Evolutionary conservation across 2,888 invertebrate species (phyloP).

Genomic region (Watsonalla binaria): DNA sequence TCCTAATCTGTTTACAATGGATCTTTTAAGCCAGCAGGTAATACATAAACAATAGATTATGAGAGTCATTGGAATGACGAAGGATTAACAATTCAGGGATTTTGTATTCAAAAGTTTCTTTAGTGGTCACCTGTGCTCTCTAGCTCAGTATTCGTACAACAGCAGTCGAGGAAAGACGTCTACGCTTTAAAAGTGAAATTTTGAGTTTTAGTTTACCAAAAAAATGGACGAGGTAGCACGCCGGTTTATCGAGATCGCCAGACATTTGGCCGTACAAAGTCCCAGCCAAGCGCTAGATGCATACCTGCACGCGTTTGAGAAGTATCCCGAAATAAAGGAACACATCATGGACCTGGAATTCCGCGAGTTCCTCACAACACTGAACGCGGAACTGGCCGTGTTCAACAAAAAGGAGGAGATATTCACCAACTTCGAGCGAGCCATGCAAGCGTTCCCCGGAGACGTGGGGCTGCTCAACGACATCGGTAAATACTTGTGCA

Average conservation of each 20-base stretch:
- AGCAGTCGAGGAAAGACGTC: no score
- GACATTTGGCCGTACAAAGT: neutral
- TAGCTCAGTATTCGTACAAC: no score
- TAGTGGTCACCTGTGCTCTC: no score
- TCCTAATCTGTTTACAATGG: no score
- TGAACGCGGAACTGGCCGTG: neutral
- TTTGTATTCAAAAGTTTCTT: no score
- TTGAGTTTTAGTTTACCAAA: no score
- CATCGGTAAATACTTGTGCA: slow-evolving; percentile 26
- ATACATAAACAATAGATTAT: no score
- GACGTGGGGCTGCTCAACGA: slow-evolving; percentile 2
- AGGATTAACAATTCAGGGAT: no score
- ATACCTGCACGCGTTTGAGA: neutral
- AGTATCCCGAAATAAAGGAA: neutral
- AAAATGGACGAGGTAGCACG: neutral
- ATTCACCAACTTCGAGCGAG: slow-evolving; percentile 1
- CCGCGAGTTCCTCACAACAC: neutral
- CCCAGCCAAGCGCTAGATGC: neutral
- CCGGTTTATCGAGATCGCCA: neutral
- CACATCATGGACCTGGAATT: neutral
- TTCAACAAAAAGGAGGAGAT: neutral
- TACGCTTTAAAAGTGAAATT: no score
- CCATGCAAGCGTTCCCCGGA: neutral
- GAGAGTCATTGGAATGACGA: no score
- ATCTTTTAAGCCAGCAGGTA: no score